Base-by-base conservation (phyloP, 1,140 invertebrate species). In the Centruroides sculpturatus region DNA sequence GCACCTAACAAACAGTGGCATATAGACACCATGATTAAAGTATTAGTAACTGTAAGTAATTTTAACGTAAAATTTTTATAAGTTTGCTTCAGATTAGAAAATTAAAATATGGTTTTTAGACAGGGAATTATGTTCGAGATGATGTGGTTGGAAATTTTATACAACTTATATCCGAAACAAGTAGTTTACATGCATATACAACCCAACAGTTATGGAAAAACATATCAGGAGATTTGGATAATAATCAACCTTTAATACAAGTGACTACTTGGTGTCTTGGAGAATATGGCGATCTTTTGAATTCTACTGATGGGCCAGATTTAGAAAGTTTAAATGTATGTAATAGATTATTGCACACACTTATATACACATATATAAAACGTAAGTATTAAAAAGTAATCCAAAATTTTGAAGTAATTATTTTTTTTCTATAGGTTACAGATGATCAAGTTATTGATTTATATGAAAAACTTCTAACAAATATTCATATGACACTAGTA, bases 201-300 rank as follows among this genome's bases (percentile, higher is more conserved):
- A 87, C 89, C 66, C 82, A 82, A 72, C 84, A 89, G 51, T 77
- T 98, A 55, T 98, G 88, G 85, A 80, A 80, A 58, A 83, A 86
- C n/a, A 74, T 94, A 50, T 82, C 86, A 69, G 80, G 82, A 59
- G 83, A 89, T 66, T 66, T 72, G 35, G 61, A 66, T 69, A 80
- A 59, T 55, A 70, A 64, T 63, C 92, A 95, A 72, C 90, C 92
- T 6, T 76, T 96, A 36, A 55, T 77, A 35, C 72, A 87, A 77
- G 91, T 98, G 9, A 89, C 92, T 12, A 86, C 89, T 11, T 99
- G 95, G 96, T 89, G 91, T 68, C 88, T 98, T 68, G 95, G 95
- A 46, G 95, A 99, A 75, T 98, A 93, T 74, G 95, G 93, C 2
- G 93, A 98, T 74, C 75, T 92, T 65, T 79, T 98, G 59, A 76